phyloP scores from a whole-genome alignment of 2,888 invertebrate genomes.

The Stramonita haemastoma region DNA sequence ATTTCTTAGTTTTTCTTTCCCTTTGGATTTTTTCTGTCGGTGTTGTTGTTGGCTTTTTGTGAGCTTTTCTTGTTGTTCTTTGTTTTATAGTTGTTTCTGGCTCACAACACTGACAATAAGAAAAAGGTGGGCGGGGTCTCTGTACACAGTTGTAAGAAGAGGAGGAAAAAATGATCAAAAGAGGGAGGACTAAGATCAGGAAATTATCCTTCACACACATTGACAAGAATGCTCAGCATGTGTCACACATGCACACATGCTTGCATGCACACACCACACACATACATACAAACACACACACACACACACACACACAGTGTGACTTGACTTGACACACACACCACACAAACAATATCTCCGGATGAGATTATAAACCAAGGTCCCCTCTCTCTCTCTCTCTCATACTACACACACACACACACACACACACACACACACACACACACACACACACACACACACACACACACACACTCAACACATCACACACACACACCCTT shows the following conservation, averaged over 20 bases:
- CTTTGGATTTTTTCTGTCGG: too few relatives aligned
- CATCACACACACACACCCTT: neutral
- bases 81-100: too few relatives aligned
- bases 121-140: too few relatives aligned
- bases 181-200: too few relatives aligned
- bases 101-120: too few relatives aligned
- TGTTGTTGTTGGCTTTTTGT: too few relatives aligned
- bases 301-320: neutral
- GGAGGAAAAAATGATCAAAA: too few relatives aligned
- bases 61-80: too few relatives aligned
- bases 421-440: constrained; percentile 1
- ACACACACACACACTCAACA: neutral
- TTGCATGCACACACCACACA: neutral
- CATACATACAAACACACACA: neutral
- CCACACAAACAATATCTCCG: neutral
- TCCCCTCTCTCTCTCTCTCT: neutral
- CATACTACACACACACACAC: neutral
- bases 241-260: neutral
- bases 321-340: neutral
- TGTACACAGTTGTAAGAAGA: too few relatives aligned
- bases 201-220: too few relatives aligned
- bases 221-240: neutral
- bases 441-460: neutral
- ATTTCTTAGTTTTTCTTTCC: too few relatives aligned
- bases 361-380: too few relatives aligned